phyloP scores from a whole-genome alignment of 2,797 vertebrate species.

The Todus mexicanus region DNA sequence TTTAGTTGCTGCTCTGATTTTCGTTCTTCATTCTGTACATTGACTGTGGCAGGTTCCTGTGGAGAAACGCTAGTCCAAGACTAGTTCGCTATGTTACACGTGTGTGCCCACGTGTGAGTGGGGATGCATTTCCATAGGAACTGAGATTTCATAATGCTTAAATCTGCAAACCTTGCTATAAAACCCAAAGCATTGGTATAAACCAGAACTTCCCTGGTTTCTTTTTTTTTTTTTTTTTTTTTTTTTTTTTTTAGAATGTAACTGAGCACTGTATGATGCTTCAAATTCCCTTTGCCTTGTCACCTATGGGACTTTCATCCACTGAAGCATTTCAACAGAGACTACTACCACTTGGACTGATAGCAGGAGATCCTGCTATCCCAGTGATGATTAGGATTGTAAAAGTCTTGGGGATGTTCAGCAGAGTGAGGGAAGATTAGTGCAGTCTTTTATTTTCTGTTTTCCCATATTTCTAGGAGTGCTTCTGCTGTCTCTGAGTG shows the following conservation, averaged over 20 bases:
- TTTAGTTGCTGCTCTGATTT: background rate
- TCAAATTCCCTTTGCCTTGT: constrained; percentile 9
- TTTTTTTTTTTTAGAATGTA: background rate
- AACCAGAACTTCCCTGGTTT: background rate
- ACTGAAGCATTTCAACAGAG: constrained; percentile 4
- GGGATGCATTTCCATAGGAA: background rate
- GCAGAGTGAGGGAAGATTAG: background rate
- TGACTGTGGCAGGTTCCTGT: background rate
- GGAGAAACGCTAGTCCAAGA: background rate
- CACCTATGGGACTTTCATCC: background rate
- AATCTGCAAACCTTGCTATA: background rate
- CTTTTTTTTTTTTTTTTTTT: background rate
- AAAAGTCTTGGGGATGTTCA: background rate
- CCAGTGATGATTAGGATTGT: background rate
- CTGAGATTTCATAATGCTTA: background rate
- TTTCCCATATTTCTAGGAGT: background rate
- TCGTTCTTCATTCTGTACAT: background rate
- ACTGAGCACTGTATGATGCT: background rate
- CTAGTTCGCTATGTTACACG: background rate
- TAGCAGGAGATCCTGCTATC: background rate
- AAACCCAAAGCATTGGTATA: background rate
- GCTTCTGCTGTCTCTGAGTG: background rate
- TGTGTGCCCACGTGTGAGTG: background rate
- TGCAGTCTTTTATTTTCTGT: background rate
- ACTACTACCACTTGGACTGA: background rate